phyloP scores from a whole-genome alignment of 2,888 invertebrate genomes.

The Myopa tessellatipennis region DNA sequence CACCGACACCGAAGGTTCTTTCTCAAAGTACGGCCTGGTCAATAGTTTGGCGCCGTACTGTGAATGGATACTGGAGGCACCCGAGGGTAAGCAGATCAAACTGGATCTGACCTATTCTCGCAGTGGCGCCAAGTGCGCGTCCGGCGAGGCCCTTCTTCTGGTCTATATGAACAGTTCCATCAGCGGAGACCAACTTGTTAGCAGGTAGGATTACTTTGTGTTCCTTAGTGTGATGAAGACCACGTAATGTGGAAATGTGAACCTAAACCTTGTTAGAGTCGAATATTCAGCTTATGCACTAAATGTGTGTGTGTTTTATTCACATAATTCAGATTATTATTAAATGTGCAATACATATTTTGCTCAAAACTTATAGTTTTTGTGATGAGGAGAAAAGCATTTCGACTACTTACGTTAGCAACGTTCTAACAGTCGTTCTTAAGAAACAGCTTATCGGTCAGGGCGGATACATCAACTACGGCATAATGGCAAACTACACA shows the following conservation, averaged over 20 bases:
- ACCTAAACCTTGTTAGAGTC: too few species aligned
- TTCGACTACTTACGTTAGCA: constrained; percentile 31
- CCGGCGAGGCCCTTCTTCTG: constrained; percentile 40
- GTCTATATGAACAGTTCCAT: constrained; percentile 49
- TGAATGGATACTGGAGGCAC: constrained; percentile 75
- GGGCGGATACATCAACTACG: constrained; percentile 26
- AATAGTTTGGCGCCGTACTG: constrained; percentile 28
- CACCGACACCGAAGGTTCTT: constrained; percentile 62
- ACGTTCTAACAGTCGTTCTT: constrained; percentile 46
- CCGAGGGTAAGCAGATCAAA: constrained; percentile 71
- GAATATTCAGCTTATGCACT: too few species aligned
- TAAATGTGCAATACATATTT: constrained; percentile 32
- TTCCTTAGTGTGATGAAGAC: constrained; percentile 20
- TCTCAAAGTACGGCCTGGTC: constrained; percentile 25
- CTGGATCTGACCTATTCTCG: constrained; percentile 45
- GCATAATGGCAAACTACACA: constrained; percentile 45
- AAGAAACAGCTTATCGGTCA: constrained; percentile 27
- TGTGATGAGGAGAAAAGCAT: constrained; percentile 42
- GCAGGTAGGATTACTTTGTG: constrained; percentile 47
- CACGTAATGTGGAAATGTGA: too few species aligned
- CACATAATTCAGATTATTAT: too few species aligned
- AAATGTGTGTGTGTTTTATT: not conserved
- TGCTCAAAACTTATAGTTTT: constrained; percentile 34
- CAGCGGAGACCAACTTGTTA: constrained; percentile 43
- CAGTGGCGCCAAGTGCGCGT: constrained; percentile 41